Percentiles rank a stretch among this genome's conserved stretches.
These are phyloP conservation scores for Lucinisca nassula DNA, from an alignment of 2,888 invertebrate species.

Conservation along the genomic window DNA sequence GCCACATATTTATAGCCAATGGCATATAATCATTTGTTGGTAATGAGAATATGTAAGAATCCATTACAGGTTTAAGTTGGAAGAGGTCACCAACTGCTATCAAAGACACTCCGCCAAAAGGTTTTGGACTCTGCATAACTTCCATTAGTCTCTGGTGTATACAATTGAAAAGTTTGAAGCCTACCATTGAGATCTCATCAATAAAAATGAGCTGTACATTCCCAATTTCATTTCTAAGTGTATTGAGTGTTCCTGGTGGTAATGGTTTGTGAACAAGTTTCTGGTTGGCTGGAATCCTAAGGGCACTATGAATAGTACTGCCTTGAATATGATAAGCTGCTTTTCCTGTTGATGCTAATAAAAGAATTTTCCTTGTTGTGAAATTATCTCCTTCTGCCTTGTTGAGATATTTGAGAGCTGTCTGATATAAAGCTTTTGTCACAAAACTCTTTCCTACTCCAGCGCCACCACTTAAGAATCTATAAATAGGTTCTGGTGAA, in stretches of 20 bases:
- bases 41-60: slow-evolving; percentile 38
- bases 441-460: slow-evolving; percentile 71
- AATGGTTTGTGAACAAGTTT: slow-evolving; percentile 32
- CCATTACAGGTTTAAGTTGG: slow-evolving; percentile 62
- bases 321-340: slow-evolving; percentile 61
- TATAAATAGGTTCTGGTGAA: slow-evolving; percentile 45
- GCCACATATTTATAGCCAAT: slow-evolving; percentile 67
- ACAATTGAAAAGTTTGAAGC: slow-evolving; percentile 38
- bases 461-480: slow-evolving; percentile 68
- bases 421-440: slow-evolving; percentile 67
- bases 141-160: slow-evolving; percentile 47
- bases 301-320: slow-evolving; percentile 43
- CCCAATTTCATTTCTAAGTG: slow-evolving; percentile 31
- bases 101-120: slow-evolving; percentile 48
- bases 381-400: slow-evolving; percentile 54
- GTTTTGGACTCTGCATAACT: slow-evolving; percentile 19
- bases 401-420: slow-evolving; percentile 53
- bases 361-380: slow-evolving; percentile 27
- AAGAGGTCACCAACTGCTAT: slow-evolving; percentile 59
- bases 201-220: slow-evolving; percentile 43
- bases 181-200: slow-evolving; percentile 67
- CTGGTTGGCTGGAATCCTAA: slow-evolving; percentile 48
- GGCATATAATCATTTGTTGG: slow-evolving; percentile 12
- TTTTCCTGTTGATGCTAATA: slow-evolving; percentile 70
- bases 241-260: slow-evolving; percentile 20